Evolutionary conservation across 2,113 vertebrate species (phyloP).

Genomic region (Thunnus thynnus): DNA sequence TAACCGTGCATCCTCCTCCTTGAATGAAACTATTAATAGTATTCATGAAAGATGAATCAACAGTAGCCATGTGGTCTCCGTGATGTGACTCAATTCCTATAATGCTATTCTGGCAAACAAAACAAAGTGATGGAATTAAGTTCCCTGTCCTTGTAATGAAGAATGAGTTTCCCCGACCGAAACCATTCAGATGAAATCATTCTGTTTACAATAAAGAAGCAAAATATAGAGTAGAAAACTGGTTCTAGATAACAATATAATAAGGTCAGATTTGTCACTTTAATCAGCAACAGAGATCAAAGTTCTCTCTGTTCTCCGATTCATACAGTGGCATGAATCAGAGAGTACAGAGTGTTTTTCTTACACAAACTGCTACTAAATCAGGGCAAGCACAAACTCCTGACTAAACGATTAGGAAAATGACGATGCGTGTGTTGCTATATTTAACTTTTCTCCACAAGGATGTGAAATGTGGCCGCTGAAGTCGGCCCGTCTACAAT

Average conservation of each 20-base stretch:
- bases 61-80: slow-evolving; percentile 39
- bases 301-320: too few species aligned
- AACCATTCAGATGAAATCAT: neutral
- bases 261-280: slow-evolving; percentile 11
- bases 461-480: slow-evolving; percentile 73
- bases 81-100: slow-evolving; percentile 56
- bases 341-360: slow-evolving; percentile 45
- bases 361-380: slow-evolving; percentile 45
- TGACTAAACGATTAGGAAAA: slow-evolving; percentile 77
- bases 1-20: slow-evolving; percentile 41
- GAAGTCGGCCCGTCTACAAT: slow-evolving; percentile 62
- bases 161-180: neutral
- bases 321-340: slow-evolving; percentile 9
- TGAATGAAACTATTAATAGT: slow-evolving; percentile 69
- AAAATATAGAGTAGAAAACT: neutral
- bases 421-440: slow-evolving; percentile 61
- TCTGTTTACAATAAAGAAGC: neutral
- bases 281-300: slow-evolving; percentile 6
- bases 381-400: slow-evolving; percentile 52
- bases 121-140: slow-evolving; percentile 29
- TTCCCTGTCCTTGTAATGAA: neutral
- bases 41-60: slow-evolving; percentile 60
- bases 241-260: neutral
- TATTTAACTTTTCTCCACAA: slow-evolving; percentile 75
- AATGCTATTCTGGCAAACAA: slow-evolving; percentile 15